Evolutionary conservation across 2,797 vertebrate genomes (phyloP), one percentile per base, ranked within the genome.

Genomic region (Rhinella marina): DNA sequence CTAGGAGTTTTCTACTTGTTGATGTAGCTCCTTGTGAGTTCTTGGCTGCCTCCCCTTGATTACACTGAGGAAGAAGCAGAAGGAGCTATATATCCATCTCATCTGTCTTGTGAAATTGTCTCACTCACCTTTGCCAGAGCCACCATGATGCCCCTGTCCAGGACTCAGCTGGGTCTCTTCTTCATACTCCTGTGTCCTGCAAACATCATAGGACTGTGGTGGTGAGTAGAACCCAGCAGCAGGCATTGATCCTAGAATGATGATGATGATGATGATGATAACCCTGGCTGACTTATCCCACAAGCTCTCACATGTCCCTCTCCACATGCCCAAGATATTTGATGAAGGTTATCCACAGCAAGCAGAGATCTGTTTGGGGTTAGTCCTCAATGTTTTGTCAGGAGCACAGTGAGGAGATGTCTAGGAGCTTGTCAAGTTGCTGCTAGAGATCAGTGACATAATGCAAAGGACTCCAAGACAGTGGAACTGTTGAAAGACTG

Each of bases 201-300:
- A 29, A 87, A 90, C 90, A 98, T 98, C 93, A 98, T 98, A 93
- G 97, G 97, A 88, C 95, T 98, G n/a, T 98, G 97, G 97, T 98
- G 97, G 97, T 98, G 94, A 97, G 97, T 97, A 92, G 89, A 75
- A 61, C 61, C 48, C 19, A 52, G 66, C 41, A 52, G 81, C 48
- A 56, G 64, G 54, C 76, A 77, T 25, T 48, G 76, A 56, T 59
- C 25, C 25, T 59, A 79, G 13, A 32, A 75, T 75, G 72, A 50
- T 50, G 72, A 73, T 73, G 72, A 73, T 73, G 70, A 73, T 73
- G 41, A 73, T 73, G 41, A 59, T 56, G 70, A 59, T 76, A 61
- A 84, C 85, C 80, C 80, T 88, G 80, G 90, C 68, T 81, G 82
- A 52, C 90, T 89, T 68, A 88, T 81, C 23, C 84, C 88, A 85